These are phyloP conservation scores for Hippocampus mohnikei DNA, from an alignment of 2,113 vertebrate genomes.

Conservation along the genomic window DNA sequence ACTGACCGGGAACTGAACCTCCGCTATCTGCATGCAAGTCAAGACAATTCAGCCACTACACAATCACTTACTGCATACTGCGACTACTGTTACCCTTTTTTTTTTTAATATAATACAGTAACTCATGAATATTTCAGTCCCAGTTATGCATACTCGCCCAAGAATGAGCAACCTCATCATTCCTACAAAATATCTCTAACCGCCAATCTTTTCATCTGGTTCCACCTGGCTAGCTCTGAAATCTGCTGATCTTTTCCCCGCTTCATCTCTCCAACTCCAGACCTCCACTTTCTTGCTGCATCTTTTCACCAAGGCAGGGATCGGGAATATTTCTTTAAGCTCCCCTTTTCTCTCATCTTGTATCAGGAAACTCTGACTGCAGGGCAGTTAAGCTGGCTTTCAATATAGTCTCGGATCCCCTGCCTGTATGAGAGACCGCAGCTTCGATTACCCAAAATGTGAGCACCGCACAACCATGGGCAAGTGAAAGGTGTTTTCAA, in stretches of 20 bases:
- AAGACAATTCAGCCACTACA: neutral
- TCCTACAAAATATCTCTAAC: conserved; percentile 12
- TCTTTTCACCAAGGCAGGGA: conserved; percentile 23
- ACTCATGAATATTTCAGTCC: neutral
- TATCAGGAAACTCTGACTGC: conserved; percentile 61
- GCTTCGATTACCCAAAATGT: conserved; percentile 64
- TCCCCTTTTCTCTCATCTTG: conserved; percentile 36
- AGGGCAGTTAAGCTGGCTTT: conserved; percentile 56
- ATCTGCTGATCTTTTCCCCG: conserved; percentile 28
- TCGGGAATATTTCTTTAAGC: conserved; percentile 51
- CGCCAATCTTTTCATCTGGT: conserved; percentile 37
- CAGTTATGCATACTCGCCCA: neutral
- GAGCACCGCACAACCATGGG: conserved; percentile 54
- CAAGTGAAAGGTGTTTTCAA: conserved; percentile 73
- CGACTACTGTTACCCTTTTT: neutral
- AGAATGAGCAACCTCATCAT: conserved; percentile 16
- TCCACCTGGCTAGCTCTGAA: conserved; percentile 38
- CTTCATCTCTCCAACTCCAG: conserved; percentile 28
- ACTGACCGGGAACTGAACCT: no score
- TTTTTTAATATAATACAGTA: neutral
- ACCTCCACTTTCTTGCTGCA: conserved; percentile 13
- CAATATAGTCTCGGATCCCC: conserved; percentile 54
- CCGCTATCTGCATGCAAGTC: neutral
- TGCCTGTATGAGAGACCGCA: conserved; percentile 45
- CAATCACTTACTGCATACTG: neutral